Evolutionary conservation across 2,888 invertebrate species (phyloP).

Genomic region (Morpho deidamia): DNA sequence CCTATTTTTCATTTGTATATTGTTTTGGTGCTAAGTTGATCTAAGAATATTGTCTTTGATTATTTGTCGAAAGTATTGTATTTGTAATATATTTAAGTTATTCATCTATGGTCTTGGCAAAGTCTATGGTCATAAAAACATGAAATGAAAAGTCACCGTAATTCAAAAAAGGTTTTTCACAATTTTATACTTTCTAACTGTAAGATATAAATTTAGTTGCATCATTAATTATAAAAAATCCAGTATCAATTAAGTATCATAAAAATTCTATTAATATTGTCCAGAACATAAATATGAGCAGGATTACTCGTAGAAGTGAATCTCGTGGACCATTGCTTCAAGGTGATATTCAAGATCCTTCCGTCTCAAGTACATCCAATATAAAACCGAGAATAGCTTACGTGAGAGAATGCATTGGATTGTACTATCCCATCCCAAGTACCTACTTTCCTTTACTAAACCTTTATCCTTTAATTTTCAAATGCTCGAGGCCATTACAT

Average conservation of each 20-base stretch:
- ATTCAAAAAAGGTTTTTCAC: too few relatives aligned
- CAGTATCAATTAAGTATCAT: too few relatives aligned
- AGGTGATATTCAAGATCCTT: constrained; percentile 67
- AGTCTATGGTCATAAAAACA: too few relatives aligned
- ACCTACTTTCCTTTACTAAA: constrained; percentile 36
- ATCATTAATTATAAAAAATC: background rate
- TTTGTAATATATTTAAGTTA: too few relatives aligned
- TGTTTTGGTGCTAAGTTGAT: too few relatives aligned
- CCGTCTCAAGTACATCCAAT: constrained; percentile 57
- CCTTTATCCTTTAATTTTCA: constrained; percentile 6
- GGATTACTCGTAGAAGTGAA: constrained; percentile 35
- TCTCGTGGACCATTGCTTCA: constrained; percentile 29
- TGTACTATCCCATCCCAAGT: constrained; percentile 56
- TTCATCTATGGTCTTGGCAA: too few relatives aligned
- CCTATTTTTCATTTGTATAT: too few relatives aligned
- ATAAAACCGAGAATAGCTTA: constrained; percentile 46
- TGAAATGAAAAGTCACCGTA: too few relatives aligned
- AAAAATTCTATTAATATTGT: background rate
- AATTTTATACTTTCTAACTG: background rate
- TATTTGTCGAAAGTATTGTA: too few relatives aligned
- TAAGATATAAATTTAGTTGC: background rate
- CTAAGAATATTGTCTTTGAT: too few relatives aligned
- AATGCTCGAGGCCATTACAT: background rate
- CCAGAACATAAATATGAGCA: constrained; percentile 32
- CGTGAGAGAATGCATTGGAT: constrained; percentile 46